phyloP scores from a whole-genome alignment of 2,113 vertebrate genomes.

The Noctilio leporinus region DNA sequence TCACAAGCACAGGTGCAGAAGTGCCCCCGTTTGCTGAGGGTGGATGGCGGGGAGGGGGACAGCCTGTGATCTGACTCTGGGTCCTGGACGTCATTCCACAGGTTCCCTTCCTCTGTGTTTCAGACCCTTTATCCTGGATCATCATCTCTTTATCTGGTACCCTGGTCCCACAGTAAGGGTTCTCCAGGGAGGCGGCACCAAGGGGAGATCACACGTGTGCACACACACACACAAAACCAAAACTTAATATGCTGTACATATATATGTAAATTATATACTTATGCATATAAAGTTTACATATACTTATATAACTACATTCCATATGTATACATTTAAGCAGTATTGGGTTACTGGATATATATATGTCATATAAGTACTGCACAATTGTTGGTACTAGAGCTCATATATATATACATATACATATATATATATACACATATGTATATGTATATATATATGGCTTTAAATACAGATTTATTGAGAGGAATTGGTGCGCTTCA shows the following conservation, averaged over 20 bases:
- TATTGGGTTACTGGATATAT: background rate
- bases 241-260: background rate
- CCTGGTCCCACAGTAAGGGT: background rate
- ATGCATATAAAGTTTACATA: background rate
- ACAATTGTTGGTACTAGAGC: too few relatives aligned
- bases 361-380: too few relatives aligned
- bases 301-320: background rate
- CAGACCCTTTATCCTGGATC: background rate
- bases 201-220: background rate
- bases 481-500: background rate
- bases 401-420: too few relatives aligned
- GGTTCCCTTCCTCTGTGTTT: background rate
- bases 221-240: too few relatives aligned
- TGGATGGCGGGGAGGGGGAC: too few relatives aligned
- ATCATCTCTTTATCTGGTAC: background rate
- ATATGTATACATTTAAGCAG: background rate
- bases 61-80: background rate
- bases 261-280: background rate
- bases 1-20: background rate
- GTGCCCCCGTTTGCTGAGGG: background rate
- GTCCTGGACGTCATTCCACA: background rate
- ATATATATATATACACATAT: too few relatives aligned
- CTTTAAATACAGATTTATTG: background rate
- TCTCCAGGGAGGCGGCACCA: background rate
- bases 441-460: background rate